Percentiles rank a stretch among this genome's conserved stretches.
Conservation (phyloP, 2,797 vertebrate genomes). For the Delichon dasypus region DNA sequence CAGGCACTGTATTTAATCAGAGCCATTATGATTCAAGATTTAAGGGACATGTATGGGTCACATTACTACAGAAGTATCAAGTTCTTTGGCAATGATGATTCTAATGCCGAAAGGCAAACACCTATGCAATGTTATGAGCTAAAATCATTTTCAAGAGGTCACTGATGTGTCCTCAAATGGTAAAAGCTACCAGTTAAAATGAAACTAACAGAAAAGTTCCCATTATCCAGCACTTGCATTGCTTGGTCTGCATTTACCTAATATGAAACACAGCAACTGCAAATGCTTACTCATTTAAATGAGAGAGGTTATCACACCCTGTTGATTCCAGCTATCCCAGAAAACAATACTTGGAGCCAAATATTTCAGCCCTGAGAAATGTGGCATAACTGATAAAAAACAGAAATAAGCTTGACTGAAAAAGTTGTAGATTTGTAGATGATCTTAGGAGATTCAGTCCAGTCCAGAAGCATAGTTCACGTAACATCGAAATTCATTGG, state of each 20-base stretch:
- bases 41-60: neutral
- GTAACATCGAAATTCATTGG: slow-evolving; percentile 93
- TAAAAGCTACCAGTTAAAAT: neutral
- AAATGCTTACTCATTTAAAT: neutral
- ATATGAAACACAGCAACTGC: neutral
- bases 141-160: neutral
- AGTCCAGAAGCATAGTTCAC: slow-evolving; percentile 88
- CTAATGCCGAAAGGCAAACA: neutral
- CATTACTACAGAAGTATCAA: neutral
- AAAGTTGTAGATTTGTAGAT: neutral
- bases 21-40: neutral
- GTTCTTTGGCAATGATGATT: neutral
- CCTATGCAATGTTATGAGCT: neutral
- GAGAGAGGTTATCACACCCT: accelerated
- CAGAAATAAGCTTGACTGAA: neutral
- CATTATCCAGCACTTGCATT: neutral
- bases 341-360: neutral
- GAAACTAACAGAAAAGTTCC: neutral
- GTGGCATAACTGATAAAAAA: neutral
- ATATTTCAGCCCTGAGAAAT: neutral
- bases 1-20: neutral
- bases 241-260: neutral
- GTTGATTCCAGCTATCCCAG: neutral
- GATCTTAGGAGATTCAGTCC: neutral
- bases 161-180: neutral